A percentile compares a stretch with the other conserved stretches of the same genome.
phyloP scores from a whole-genome alignment of 2,797 vertebrate genomes.

The Rhinatrema bivittatum region DNA sequence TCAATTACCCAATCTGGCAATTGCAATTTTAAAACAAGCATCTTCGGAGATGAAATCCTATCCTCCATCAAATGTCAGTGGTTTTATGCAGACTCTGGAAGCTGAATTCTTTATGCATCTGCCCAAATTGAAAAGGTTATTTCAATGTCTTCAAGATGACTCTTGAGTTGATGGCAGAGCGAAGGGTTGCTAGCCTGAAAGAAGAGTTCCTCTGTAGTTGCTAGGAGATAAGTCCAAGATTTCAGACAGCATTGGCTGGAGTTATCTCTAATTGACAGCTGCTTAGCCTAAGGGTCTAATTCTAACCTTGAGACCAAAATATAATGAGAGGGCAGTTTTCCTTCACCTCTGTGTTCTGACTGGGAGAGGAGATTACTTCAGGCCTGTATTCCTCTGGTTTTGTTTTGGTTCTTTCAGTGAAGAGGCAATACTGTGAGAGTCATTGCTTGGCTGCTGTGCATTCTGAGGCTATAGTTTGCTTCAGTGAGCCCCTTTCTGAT shows the following conservation, averaged over 20 bases:
- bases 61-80: conserved; percentile 35
- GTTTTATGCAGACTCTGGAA: conserved; percentile 27
- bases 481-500: conserved; percentile 64
- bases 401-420: conserved; percentile 48
- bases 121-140: conserved; percentile 56
- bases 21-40: too few relatives aligned
- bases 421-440: conserved; percentile 41
- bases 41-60: conserved; percentile 10
- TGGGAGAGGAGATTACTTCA: conserved; percentile 52
- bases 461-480: conserved; percentile 51
- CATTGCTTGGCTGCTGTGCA: conserved; percentile 43
- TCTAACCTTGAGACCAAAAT: conserved; percentile 83
- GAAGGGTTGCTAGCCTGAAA: conserved; percentile 63
- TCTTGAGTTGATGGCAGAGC: conserved; percentile 51
- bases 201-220: conserved; percentile 72
- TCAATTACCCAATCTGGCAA: conserved; percentile 23
- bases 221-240: conserved; percentile 88
- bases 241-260: conserved; percentile 68
- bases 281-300: conserved; percentile 89
- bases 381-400: conserved; percentile 54
- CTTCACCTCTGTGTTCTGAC: conserved; percentile 65
- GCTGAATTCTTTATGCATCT: conserved; percentile 49
- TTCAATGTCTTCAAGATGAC: conserved; percentile 50
- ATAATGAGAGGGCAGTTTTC: conserved; percentile 87
- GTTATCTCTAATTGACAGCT: conserved; percentile 98